Evolutionary conservation across 2,113 vertebrate genomes (phyloP).

Genomic region (Hemiscyllium ocellatum): DNA sequence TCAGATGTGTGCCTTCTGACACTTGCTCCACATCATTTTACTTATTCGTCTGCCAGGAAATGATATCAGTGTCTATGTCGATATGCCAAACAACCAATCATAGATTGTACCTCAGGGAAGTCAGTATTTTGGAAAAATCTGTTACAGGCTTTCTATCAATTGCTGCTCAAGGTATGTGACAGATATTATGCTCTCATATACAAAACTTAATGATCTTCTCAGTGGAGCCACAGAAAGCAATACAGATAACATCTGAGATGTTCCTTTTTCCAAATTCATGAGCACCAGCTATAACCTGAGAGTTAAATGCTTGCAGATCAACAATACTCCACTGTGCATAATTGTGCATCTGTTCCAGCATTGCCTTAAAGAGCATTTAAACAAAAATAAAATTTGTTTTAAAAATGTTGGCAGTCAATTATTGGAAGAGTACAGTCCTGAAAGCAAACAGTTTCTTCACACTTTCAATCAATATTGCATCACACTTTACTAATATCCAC

Average conservation of each 20-base stretch:
- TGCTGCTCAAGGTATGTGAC: background rate
- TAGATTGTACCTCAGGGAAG: background rate
- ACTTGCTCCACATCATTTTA: background rate
- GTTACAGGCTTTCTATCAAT: background rate
- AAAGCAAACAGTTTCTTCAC: background rate
- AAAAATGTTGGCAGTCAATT: background rate
- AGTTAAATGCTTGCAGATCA: background rate
- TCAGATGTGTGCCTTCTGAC: background rate
- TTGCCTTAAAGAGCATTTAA: background rate
- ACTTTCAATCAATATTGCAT: background rate
- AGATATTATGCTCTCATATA: background rate
- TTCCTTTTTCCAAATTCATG: background rate
- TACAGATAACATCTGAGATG: background rate
- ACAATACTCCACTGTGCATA: background rate
- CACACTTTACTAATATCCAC: background rate
- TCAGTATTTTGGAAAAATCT: background rate
- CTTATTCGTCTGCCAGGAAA: background rate
- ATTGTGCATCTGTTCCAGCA: background rate
- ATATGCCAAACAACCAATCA: background rate
- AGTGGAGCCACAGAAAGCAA: background rate
- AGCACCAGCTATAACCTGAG: background rate
- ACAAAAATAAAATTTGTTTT: background rate
- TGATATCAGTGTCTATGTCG: background rate
- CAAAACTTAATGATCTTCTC: background rate
- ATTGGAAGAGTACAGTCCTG: background rate